Percentiles rank a stretch among this genome's conserved stretches.
Conservation (phyloP, 2,113 vertebrate species). For the Atractosteus spatula region DNA sequence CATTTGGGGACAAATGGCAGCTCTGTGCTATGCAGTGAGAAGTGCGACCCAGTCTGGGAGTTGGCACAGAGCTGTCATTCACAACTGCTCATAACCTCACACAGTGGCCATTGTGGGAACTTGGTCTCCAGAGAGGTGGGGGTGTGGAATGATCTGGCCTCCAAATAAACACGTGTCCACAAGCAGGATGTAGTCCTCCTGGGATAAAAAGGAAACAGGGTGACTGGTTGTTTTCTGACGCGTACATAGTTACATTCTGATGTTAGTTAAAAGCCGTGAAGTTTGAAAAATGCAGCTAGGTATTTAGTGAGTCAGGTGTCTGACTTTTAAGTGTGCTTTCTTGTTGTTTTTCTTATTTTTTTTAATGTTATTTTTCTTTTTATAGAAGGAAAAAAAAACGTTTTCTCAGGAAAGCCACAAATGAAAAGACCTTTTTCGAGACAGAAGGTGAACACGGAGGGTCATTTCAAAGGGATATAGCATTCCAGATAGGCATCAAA, state of each 20-base stretch:
- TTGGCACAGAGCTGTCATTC: conserved; percentile 59
- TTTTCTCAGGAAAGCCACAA: conserved; percentile 3
- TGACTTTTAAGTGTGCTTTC: neutral
- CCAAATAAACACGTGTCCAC: conserved; percentile 50
- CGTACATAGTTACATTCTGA: neutral
- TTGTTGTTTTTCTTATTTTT: neutral
- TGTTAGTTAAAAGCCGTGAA: neutral
- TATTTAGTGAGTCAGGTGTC: neutral
- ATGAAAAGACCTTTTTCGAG: neutral
- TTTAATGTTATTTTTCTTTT: neutral
- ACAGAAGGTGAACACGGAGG: neutral
- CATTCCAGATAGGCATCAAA: neutral
- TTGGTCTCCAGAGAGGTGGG: conserved; percentile 45
- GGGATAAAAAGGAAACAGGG: conserved; percentile 39
- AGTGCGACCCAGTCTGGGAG: conserved; percentile 20
- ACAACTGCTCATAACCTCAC: conserved; percentile 30
- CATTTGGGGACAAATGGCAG: neutral
- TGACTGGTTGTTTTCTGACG: conserved; percentile 28
- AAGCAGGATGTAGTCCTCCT: conserved; percentile 47
- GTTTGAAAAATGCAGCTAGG: neutral
- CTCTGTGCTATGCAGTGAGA: neutral
- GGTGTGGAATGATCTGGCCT: conserved; percentile 31
- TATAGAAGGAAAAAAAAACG: neutral
- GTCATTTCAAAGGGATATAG: neutral
- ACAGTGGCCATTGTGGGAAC: conserved; percentile 54